Percentiles rank a stretch among this genome's conserved stretches.
These are phyloP conservation scores for Operophtera brumata DNA, from an alignment of 2,888 invertebrate genomes.

Conservation along the genomic window DNA sequence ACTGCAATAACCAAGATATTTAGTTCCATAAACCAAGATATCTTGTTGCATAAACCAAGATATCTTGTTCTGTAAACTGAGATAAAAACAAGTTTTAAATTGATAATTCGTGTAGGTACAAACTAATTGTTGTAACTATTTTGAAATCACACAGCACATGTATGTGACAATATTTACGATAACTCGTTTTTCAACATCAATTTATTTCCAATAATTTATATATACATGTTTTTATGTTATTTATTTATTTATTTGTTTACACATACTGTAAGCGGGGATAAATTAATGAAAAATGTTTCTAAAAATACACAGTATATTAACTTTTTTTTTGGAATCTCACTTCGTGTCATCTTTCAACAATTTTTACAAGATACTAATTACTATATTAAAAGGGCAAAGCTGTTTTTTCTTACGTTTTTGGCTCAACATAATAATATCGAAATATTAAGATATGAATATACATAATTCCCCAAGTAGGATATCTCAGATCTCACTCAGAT, in stretches of 20 bases:
- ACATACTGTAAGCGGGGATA: slow-evolving; percentile 32
- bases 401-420: slow-evolving; percentile 11
- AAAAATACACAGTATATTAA: slow-evolving; percentile 55
- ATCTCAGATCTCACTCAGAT: too few relatives aligned
- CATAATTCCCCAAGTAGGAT: too few relatives aligned
- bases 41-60: too few relatives aligned
- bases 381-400: slow-evolving; percentile 9
- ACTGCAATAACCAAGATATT: too few relatives aligned
- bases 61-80: too few relatives aligned
- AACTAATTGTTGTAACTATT: too few relatives aligned
- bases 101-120: too few relatives aligned
- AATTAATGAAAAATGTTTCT: slow-evolving; percentile 53
- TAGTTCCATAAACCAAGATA: too few relatives aligned
- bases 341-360: slow-evolving; percentile 61
- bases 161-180: neutral
- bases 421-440: neutral
- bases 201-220: neutral
- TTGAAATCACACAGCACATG: too few relatives aligned
- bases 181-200: neutral
- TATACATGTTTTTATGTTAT: neutral
- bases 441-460: too few relatives aligned
- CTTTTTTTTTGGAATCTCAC: slow-evolving; percentile 52
- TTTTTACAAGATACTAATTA: slow-evolving; percentile 26
- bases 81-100: too few relatives aligned
- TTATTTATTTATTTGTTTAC: slow-evolving; percentile 2